These are phyloP conservation scores for Volucella inanis DNA, from an alignment of 2,888 invertebrate species.

Conservation along the genomic window DNA sequence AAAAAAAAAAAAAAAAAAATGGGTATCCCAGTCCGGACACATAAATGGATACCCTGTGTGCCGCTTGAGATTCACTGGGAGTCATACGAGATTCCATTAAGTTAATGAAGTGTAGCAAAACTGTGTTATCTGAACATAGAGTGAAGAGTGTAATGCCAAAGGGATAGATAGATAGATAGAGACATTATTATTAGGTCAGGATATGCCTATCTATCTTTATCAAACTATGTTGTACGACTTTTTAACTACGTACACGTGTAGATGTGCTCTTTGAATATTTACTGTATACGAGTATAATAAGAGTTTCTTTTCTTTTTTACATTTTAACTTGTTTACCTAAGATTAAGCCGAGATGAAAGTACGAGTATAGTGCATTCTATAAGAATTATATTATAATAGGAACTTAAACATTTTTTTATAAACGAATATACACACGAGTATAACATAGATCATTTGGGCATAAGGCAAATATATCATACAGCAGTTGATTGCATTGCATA, in stretches of 20 bases:
- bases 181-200: constrained; percentile 42
- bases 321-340: no score
- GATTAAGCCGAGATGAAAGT: no score
- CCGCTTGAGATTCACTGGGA: constrained; percentile 51
- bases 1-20: constrained; percentile 32
- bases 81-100: constrained; percentile 72
- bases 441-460: neutral
- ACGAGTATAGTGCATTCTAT: no score
- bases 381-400: no score
- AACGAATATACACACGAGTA: no score
- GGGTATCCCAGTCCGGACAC: constrained; percentile 22
- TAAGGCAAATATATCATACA: constrained; percentile 9
- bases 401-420: no score
- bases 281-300: no score
- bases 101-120: constrained; percentile 74
- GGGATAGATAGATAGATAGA: neutral
- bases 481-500: neutral
- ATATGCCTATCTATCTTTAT: constrained; percentile 20
- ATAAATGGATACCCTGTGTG: constrained; percentile 12
- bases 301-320: no score
- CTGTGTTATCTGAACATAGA: constrained; percentile 64
- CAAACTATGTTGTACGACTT: no score
- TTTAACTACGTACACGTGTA: no score
- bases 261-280: no score
- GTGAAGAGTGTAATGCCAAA: constrained; percentile 31